Conservation (phyloP, 2,888 invertebrate genomes). For the Thereva nobilitata region DNA sequence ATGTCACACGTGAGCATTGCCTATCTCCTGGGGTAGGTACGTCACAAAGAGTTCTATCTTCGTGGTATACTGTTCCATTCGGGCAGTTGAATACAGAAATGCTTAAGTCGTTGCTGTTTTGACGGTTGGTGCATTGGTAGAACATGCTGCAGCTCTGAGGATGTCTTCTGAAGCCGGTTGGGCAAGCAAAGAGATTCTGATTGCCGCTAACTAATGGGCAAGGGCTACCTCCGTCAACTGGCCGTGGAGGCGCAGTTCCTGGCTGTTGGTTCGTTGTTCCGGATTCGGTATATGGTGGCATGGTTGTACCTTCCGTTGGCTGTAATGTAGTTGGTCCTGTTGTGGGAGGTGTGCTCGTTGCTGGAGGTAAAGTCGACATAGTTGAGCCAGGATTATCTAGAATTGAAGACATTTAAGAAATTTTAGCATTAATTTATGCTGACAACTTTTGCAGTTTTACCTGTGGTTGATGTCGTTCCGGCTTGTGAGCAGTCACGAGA, state of each 20-base stretch:
- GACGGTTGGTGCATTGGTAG: conserved; percentile 77
- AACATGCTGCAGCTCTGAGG: conserved; percentile 82
- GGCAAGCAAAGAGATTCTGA: conserved; percentile 75
- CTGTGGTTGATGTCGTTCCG: conserved; percentile 41
- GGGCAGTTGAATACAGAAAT: conserved; percentile 77
- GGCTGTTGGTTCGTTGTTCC: conserved; percentile 18
- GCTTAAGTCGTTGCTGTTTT: conserved; percentile 71
- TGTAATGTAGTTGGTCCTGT: conserved; percentile 25
- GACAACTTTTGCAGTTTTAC: background rate
- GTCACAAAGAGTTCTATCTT: conserved; percentile 72
- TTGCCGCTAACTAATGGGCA: conserved; percentile 60
- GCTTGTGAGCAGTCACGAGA: conserved; percentile 56
- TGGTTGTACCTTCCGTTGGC: conserved; percentile 7
- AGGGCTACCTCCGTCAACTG: conserved; percentile 44
- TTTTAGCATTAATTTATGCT: conserved; percentile 9
- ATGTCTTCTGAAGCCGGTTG: conserved; percentile 81
- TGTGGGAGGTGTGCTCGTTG: conserved; percentile 38
- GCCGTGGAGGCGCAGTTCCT: background rate
- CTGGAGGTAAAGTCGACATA: conserved; percentile 7
- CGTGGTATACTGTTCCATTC: conserved; percentile 75
- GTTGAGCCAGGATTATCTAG: conserved; percentile 37
- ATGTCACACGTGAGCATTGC: conserved; percentile 41
- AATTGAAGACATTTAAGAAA: conserved; percentile 7
- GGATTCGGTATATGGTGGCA: conserved; percentile 37
- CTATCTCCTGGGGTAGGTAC: conserved; percentile 62